Evolutionary conservation across 2,888 invertebrate genomes (phyloP).

Genomic region (Nomada ferruginata): DNA sequence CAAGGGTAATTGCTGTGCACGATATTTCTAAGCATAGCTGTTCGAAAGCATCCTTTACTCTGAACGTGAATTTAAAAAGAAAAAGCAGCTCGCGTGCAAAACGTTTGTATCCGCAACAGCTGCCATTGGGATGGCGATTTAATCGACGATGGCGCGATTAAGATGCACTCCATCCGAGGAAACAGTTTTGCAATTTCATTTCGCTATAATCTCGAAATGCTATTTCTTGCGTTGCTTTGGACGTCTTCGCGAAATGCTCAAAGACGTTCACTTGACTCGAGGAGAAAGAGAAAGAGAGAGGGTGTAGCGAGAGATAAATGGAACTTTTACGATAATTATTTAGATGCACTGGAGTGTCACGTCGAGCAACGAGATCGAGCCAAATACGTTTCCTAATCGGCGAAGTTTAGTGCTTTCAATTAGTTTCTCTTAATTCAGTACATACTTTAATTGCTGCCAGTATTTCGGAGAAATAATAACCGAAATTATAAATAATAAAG

Average conservation of each 20-base stretch:
- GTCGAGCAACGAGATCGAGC: neutral
- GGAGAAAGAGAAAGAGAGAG: neutral
- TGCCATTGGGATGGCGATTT: neutral
- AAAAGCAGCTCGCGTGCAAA: neutral
- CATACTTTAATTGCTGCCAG: too few relatives aligned
- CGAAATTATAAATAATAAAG: too few relatives aligned
- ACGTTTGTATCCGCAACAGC: neutral
- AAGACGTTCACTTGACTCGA: constrained; percentile 27
- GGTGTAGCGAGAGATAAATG: constrained; percentile 30
- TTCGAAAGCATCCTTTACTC: neutral
- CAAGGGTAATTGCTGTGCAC: too few relatives aligned
- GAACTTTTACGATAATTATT: constrained; percentile 54
- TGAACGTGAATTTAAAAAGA: neutral
- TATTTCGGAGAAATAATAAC: too few relatives aligned
- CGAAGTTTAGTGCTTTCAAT: neutral
- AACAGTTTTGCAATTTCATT: constrained; percentile 52
- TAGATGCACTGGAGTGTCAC: neutral
- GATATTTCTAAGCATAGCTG: too few relatives aligned
- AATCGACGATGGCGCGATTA: constrained; percentile 33
- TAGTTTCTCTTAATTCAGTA: too few relatives aligned
- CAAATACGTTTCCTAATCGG: neutral
- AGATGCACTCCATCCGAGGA: constrained; percentile 11
- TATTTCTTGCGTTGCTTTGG: constrained; percentile 14
- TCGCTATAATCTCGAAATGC: constrained; percentile 47
- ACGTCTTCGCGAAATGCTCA: constrained; percentile 39